These are phyloP conservation scores for Triplophysa tibetana DNA, from an alignment of 2,113 vertebrate species.

Conservation along the genomic window DNA sequence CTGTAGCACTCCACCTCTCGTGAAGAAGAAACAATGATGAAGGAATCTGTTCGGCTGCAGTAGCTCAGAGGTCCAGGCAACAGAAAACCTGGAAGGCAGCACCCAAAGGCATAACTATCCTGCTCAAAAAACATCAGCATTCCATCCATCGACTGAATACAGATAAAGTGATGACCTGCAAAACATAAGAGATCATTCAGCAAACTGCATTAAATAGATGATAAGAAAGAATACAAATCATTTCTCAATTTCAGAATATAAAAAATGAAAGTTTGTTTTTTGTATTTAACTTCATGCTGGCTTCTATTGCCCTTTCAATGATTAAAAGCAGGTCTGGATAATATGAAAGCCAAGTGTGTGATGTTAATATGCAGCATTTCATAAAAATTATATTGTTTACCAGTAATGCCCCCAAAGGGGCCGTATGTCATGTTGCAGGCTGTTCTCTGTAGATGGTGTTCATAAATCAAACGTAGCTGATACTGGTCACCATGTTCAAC, in stretches of 20 bases:
- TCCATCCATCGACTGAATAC: conserved; percentile 97
- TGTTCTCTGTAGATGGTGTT: conserved; percentile 91
- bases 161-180: conserved; percentile 91
- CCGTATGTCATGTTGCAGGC: conserved; percentile 96
- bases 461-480: conserved; percentile 91
- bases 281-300: no score
- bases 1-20: conserved; percentile 94
- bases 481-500: conserved; percentile 96
- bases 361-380: background rate
- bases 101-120: conserved; percentile 92
- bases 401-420: conserved; percentile 90
- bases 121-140: conserved; percentile 98
- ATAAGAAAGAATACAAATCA: no score
- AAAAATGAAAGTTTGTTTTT: no score
- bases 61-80: conserved; percentile 91
- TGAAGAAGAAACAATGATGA: conserved; percentile 90
- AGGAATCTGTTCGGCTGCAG: conserved; percentile 88
- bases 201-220: background rate
- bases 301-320: no score
- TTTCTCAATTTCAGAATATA: no score
- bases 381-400: conserved; percentile 64
- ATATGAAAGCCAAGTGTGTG: no score
- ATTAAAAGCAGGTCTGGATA: no score
- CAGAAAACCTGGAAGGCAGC: conserved; percentile 91
- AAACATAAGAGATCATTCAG: conserved; percentile 18